These are phyloP conservation scores for Oxytorus armatus DNA, from an alignment of 2,888 invertebrate genomes.

Conservation along the genomic window DNA sequence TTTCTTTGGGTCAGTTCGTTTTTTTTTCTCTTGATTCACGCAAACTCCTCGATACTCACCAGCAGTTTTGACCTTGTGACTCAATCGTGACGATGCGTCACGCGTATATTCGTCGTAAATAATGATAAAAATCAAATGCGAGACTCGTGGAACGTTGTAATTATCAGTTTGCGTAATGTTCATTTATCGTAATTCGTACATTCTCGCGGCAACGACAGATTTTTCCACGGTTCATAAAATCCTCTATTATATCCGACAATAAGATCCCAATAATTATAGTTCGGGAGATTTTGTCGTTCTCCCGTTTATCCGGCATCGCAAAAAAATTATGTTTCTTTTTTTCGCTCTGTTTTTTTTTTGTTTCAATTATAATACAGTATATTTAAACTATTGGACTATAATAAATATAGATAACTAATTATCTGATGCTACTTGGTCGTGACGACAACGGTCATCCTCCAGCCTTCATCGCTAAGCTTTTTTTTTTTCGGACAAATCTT, in stretches of 20 bases:
- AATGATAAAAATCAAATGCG: constrained; percentile 28
- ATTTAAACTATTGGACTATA: constrained; percentile 63
- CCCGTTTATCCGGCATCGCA: no score
- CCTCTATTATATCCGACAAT: constrained; percentile 54
- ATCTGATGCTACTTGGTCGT: constrained; percentile 71
- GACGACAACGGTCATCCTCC: constrained; percentile 71
- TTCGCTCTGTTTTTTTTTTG: constrained; percentile 34
- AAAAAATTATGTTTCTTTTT: no score
- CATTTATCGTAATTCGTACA: constrained; percentile 56
- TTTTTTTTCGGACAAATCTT: constrained; percentile 58
- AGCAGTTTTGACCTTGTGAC: no score
- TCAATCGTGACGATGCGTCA: no score
- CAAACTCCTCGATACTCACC: neutral
- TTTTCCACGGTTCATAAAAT: constrained; percentile 30
- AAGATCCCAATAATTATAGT: constrained; percentile 26
- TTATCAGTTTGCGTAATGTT: constrained; percentile 52
- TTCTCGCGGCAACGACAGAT: constrained; percentile 32
- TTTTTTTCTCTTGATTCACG: neutral
- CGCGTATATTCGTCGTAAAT: neutral
- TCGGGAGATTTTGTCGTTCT: neutral
- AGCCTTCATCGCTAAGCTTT: constrained; percentile 60
- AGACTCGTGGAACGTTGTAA: constrained; percentile 26
- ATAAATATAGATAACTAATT: constrained; percentile 58
- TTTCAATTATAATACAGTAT: constrained; percentile 62
- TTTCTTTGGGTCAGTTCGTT: neutral